Percentiles rank a stretch among this genome's conserved stretches.
Conservation (phyloP, 2,888 invertebrate genomes). For the Sinohyriopsis cumingii region DNA sequence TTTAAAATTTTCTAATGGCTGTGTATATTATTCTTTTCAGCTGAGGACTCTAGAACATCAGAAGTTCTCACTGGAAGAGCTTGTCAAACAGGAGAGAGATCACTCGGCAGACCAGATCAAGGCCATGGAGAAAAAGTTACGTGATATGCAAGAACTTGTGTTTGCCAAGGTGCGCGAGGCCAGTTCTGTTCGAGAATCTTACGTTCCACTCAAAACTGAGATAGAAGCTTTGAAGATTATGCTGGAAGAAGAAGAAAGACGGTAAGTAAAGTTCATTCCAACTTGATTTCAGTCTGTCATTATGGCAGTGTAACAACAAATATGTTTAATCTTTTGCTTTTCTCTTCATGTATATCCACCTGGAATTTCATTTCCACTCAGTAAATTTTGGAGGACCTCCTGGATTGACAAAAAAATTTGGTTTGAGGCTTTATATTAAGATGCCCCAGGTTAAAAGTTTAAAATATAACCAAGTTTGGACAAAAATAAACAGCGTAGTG, state of each 20-base stretch:
- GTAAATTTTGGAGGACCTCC: no score
- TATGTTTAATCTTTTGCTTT: no score
- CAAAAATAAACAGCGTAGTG: no score
- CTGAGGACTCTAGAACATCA: constrained; percentile 58
- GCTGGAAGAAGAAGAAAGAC: constrained; percentile 67
- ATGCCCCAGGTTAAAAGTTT: no score
- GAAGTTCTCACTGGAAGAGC: constrained; percentile 52
- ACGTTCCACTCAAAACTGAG: constrained; percentile 66
- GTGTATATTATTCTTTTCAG: constrained; percentile 25
- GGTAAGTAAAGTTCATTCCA: constrained; percentile 39
- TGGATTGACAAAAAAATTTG: no score
- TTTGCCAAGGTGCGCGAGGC: constrained; percentile 66
- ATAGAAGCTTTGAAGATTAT: constrained; percentile 64
- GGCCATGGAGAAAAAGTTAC: constrained; percentile 61
- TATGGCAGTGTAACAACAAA: no score
- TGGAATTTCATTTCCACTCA: no score
- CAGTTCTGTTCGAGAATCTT: constrained; percentile 54
- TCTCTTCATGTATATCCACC: no score
- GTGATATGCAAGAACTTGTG: constrained; percentile 65
- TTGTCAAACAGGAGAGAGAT: constrained; percentile 46
- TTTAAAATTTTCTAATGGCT: no score
- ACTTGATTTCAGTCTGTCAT: no score
- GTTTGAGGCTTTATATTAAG: no score
- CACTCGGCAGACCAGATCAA: constrained; percentile 47
- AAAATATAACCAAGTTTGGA: no score